Percentiles rank a stretch among this genome's conserved stretches.
These are phyloP conservation scores for Nemopilema nomurai DNA, from an alignment of 30 jellyfish, hydroid and myxozoan genomes.

Conservation along the genomic window DNA sequence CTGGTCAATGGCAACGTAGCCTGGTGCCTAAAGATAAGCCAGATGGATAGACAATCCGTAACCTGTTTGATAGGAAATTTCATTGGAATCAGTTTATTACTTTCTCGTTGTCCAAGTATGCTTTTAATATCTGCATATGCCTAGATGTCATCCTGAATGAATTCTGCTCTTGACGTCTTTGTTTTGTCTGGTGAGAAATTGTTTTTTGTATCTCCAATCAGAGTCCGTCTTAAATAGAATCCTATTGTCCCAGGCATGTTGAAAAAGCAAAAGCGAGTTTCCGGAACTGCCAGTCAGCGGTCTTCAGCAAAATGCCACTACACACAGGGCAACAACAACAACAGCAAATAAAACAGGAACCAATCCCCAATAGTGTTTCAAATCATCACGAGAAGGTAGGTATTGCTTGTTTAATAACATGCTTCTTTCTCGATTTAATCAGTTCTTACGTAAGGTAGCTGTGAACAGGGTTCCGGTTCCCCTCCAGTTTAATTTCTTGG, in stretches of 20 bases:
- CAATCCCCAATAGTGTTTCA: background rate
- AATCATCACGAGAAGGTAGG: background rate
- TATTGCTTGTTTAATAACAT: background rate
- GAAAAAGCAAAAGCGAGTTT: conserved; percentile 64
- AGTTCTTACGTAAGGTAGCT: background rate
- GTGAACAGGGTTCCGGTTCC: too few species aligned
- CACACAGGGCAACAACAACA: background rate
- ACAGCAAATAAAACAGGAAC: background rate
- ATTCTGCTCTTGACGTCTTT: too few species aligned
- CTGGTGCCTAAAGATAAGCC: too few species aligned
- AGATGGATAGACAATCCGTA: too few species aligned
- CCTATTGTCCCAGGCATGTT: conserved; percentile 40
- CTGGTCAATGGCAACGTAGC: too few species aligned
- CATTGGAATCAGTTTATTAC: too few species aligned
- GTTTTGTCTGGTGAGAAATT: too few species aligned
- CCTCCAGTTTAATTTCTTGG: background rate
- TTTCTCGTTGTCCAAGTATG: too few species aligned
- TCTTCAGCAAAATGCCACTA: conserved; percentile 20
- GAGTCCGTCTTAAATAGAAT: background rate
- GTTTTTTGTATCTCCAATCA: background rate
- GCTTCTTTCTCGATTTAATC: background rate
- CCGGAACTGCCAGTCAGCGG: conserved; percentile 42
- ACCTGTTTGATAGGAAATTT: too few species aligned
- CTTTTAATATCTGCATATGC: too few species aligned
- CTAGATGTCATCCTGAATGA: too few species aligned